Conservation (phyloP, 2,888 invertebrate genomes). For the Patella ulyssiponensis region DNA sequence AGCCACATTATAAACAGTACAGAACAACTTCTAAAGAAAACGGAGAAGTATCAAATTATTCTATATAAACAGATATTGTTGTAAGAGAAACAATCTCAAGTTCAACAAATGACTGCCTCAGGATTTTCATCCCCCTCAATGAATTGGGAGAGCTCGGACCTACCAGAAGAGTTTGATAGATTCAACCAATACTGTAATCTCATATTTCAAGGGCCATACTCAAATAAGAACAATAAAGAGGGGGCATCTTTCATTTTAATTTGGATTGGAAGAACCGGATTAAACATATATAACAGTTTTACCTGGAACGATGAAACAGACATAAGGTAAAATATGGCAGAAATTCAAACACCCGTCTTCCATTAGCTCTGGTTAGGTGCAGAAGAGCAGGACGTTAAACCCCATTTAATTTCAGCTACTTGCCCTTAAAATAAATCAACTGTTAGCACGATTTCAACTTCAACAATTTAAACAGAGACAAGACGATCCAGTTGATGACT, state of each 20-base stretch:
- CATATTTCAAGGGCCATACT: neutral
- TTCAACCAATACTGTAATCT: neutral
- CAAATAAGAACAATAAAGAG: neutral
- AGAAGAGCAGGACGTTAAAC: no score
- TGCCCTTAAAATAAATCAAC: neutral
- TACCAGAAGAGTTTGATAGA: neutral
- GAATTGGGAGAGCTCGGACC: neutral
- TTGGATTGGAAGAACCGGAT: constrained; percentile 1
- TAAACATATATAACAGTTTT: neutral
- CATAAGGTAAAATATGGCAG: neutral
- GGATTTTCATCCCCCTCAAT: neutral
- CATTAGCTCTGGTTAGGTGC: no score
- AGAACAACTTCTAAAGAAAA: no score
- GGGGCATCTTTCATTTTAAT: neutral
- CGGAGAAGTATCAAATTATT: no score
- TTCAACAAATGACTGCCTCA: no score
- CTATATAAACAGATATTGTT: no score
- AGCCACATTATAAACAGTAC: no score
- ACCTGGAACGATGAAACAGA: neutral
- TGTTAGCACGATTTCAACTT: neutral
- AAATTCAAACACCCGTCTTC: no score
- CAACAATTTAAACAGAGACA: neutral
- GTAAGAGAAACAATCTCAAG: no score
- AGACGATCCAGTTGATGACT: neutral
- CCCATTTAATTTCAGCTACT: no score